Evolutionary conservation across 2,888 invertebrate genomes (phyloP).

Genomic region (Onthophagus sagittarius): DNA sequence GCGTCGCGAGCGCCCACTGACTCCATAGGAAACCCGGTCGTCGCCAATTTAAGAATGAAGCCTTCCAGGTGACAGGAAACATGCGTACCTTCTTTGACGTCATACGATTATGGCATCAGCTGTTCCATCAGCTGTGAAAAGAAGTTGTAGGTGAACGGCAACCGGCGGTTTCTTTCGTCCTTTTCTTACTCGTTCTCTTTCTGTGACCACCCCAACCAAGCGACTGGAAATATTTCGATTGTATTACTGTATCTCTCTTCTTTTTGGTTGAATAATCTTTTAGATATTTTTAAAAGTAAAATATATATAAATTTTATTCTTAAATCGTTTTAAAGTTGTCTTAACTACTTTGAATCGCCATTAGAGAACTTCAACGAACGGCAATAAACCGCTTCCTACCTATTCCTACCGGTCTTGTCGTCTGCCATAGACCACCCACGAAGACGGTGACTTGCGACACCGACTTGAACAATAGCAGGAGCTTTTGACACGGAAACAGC

Average conservation of each 20-base stretch:
- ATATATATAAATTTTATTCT: too few species aligned
- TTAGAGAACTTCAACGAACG: background rate
- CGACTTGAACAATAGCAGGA: background rate
- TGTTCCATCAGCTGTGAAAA: slow-evolving; percentile 41
- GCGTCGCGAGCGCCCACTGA: background rate
- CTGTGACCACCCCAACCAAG: background rate
- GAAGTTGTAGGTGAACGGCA: slow-evolving; percentile 21
- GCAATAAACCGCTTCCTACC: background rate
- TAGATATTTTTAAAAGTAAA: too few species aligned
- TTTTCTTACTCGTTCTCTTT: background rate
- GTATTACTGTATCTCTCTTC: background rate
- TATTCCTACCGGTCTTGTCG: background rate
- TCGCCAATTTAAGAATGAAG: slow-evolving; percentile 32
- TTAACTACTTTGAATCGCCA: background rate
- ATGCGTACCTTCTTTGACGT: slow-evolving; percentile 40
- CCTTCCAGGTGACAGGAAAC: slow-evolving; percentile 45
- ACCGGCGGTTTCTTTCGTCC: background rate
- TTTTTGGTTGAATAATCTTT: background rate
- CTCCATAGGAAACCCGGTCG: background rate
- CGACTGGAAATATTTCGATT: background rate
- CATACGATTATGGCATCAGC: slow-evolving; percentile 40
- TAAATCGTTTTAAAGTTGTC: background rate
- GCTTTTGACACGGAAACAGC: background rate
- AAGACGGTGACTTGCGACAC: background rate
- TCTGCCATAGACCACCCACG: background rate